Evolutionary conservation across 2,113 vertebrate genomes (phyloP), one percentile per base, ranked within the genome.

Genomic region (Cyprinodon variegatus): DNA sequence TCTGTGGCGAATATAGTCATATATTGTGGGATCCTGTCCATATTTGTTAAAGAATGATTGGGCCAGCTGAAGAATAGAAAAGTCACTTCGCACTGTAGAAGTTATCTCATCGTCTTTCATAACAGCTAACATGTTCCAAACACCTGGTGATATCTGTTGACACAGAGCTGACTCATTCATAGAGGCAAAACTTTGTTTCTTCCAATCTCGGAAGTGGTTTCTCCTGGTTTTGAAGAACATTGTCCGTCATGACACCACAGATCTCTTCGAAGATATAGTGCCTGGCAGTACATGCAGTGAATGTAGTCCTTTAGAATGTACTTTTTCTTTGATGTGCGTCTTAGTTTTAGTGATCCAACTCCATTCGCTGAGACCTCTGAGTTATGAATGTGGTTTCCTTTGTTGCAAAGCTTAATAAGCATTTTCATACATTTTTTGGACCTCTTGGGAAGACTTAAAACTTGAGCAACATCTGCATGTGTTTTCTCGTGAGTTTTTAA

Each of bases 41-140:
- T 70, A 6, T 70, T 61, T 70, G 39, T 70, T 70, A 43, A 70
- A 70, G n/a, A 70, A 61, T 15, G 68, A 71, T 7, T 71, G 69
- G 8, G 59, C 69, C 6, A 71, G 69, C 69, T 71, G 59, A 36
- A 71, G 69, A 45, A 71, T 71, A 4, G 1, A 45, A 9, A 71
- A 71, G 39, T 71, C 57, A 71, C 57, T 71, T 41, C 20, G 68
- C 37, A 70, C 68, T 41, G 57, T 36, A 45, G 40, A 29, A 61
- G 69, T 45, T 45, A 61, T 57, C 4, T 68, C 57, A 60, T 70
- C 68, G 61, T 70, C 68, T 61, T 70, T 61, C 68, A 70, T 70
- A 2, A 14, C 40, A 17, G 68, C 14, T 36, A 70, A 45, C 13
- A 70, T 9, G 0, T 61, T 70, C 68, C 68, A 70, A 70, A 70